These are phyloP conservation scores for Agonum fuliginosum DNA, from an alignment of 2,888 invertebrate species.

Conservation along the genomic window DNA sequence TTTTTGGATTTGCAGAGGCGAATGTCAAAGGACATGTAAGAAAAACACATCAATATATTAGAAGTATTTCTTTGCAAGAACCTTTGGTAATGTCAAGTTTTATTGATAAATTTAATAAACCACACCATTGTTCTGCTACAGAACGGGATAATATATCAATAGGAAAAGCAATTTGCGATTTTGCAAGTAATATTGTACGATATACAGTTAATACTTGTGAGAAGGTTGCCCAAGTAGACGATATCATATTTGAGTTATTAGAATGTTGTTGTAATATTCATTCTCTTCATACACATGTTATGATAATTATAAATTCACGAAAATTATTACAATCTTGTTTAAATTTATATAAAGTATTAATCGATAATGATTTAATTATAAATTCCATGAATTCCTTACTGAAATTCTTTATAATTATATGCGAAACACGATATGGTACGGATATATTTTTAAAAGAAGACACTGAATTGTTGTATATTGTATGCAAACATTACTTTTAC, in stretches of 20 bases:
- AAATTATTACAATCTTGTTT: conserved; percentile 61
- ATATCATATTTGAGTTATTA: conserved; percentile 60
- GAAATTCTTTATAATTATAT: conserved; percentile 55
- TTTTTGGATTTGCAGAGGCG: conserved; percentile 45
- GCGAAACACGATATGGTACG: conserved; percentile 17
- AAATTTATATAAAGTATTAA: conserved; percentile 62
- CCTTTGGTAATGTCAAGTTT: conserved; percentile 42
- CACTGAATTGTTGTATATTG: conserved; percentile 41
- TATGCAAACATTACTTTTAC: conserved; percentile 45
- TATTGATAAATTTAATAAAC: conserved; percentile 45
- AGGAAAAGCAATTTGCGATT: conserved; percentile 61
- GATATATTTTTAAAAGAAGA: conserved; percentile 42
- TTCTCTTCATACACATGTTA: conserved; percentile 57
- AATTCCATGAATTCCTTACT: conserved; percentile 40
- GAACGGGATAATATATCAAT: conserved; percentile 40
- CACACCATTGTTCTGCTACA: conserved; percentile 48
- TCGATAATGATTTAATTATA: conserved; percentile 53
- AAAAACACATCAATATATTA: conserved; percentile 21
- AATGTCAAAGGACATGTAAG: neutral
- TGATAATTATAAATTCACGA: conserved; percentile 59
- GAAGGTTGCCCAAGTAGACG: conserved; percentile 53
- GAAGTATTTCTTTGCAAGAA: conserved; percentile 43
- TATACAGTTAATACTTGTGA: conserved; percentile 61
- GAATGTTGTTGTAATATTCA: conserved; percentile 63
- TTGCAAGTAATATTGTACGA: conserved; percentile 60